Percentiles rank a stretch among this genome's conserved stretches.
Evolutionary conservation across 2,888 invertebrate species (phyloP).

Genomic region (Ectobius pallidus): DNA sequence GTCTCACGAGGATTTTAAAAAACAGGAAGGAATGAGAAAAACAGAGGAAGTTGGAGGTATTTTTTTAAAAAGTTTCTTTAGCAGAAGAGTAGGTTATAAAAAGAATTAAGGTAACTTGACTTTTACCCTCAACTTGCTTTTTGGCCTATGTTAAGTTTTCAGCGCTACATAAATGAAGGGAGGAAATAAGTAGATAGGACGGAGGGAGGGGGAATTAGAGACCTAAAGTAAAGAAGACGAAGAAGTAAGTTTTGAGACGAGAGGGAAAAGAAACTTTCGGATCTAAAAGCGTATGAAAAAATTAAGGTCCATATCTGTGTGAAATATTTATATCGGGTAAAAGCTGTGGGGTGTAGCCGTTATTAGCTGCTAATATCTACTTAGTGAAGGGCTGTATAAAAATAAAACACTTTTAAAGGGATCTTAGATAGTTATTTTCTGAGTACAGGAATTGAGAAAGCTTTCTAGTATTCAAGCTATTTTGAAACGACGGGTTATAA

Average conservation of each 20-base stretch:
- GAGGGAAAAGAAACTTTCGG: conserved; percentile 4
- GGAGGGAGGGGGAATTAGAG: background rate
- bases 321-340: conserved; percentile 38
- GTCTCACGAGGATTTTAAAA: conserved; percentile 28
- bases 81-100: conserved; percentile 20
- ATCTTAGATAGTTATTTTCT: background rate
- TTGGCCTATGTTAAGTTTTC: conserved; percentile 13
- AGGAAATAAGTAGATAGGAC: background rate
- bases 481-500: no score
- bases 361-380: conserved; percentile 1
- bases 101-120: conserved; percentile 33
- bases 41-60: conserved; percentile 22
- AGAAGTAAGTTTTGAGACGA: background rate
- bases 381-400: background rate
- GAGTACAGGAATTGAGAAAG: no score
- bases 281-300: conserved; percentile 36
- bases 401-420: background rate
- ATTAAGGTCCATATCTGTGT: conserved; percentile 39
- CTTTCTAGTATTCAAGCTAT: no score
- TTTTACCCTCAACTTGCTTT: conserved; percentile 24
- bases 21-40: conserved; percentile 28
- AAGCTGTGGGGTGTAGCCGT: conserved; percentile 39
- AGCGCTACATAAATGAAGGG: conserved; percentile 21
- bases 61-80: conserved; percentile 12
- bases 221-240: background rate